phyloP scores from a whole-genome alignment of 30 jellyfish, hydroid and myxozoan genomes.

The Aurelia coerulea region DNA sequence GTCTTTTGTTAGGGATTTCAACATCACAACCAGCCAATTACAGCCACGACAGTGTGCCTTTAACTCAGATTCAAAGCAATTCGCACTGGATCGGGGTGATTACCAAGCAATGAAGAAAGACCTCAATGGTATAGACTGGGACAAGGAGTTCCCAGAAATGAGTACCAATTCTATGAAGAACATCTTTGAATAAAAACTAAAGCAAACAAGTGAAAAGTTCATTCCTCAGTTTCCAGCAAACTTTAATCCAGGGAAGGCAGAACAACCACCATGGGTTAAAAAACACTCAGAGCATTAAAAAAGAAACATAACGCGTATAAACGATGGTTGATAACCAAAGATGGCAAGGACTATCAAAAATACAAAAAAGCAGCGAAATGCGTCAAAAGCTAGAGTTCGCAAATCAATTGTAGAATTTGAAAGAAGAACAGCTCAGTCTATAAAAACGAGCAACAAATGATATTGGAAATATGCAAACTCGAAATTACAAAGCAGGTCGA shows the following conservation, averaged over 20 bases:
- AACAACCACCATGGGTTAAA: neutral
- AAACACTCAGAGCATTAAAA: neutral
- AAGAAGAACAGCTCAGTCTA: neutral
- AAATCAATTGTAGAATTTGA: neutral
- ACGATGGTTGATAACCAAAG: neutral
- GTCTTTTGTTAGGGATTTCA: too few species aligned
- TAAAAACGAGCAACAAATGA: neutral
- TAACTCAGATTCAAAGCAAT: too few species aligned
- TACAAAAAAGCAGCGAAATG: neutral
- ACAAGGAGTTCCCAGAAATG: too few species aligned
- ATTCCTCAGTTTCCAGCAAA: too few species aligned
- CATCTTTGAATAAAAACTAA: too few species aligned
- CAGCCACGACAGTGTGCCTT: too few species aligned
- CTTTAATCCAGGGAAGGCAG: neutral
- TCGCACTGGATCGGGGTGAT: too few species aligned
- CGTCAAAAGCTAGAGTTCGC: neutral
- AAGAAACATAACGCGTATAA: conserved; percentile 14
- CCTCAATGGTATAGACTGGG: too few species aligned
- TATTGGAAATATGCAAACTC: conserved; percentile 25
- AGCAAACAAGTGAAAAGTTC: too few species aligned
- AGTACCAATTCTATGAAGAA: too few species aligned
- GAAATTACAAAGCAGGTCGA: conserved; percentile 2
- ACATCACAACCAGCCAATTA: too few species aligned
- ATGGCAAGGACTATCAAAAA: neutral
- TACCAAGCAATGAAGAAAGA: too few species aligned